A percentile compares a stretch with the other conserved stretches of the same genome.
Conservation (phyloP, 2,888 invertebrate genomes). For the Aleiodes alternator region DNA sequence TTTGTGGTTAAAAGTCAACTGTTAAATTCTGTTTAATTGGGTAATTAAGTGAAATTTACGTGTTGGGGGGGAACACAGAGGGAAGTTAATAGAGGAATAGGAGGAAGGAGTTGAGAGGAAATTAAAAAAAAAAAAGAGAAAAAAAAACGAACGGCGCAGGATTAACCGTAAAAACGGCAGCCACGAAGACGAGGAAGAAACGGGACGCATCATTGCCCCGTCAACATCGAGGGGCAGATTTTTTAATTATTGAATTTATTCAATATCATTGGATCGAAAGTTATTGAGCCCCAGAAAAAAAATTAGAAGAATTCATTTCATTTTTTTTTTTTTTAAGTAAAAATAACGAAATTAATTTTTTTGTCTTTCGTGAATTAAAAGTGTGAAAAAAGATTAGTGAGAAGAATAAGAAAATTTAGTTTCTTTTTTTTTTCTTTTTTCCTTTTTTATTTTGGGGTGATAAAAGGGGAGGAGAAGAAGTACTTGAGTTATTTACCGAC, state of each 20-base stretch:
- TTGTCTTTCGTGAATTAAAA: background rate
- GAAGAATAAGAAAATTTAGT: background rate
- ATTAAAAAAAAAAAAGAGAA: background rate
- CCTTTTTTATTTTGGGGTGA: background rate
- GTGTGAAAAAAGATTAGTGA: background rate
- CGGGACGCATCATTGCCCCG: conserved; percentile 37
- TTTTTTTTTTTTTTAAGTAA: background rate
- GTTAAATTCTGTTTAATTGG: no score
- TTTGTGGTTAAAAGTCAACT: no score
- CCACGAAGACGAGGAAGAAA: conserved; percentile 35
- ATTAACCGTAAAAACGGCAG: conserved; percentile 22
- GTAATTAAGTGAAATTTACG: no score
- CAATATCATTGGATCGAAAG: background rate
- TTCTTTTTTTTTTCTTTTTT: conserved; percentile 8
- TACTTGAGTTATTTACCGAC: conserved; percentile 34
- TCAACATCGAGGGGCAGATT: conserved; percentile 38
- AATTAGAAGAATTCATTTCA: background rate
- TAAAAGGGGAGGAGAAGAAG: no score
- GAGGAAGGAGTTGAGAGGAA: background rate
- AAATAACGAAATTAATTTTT: conserved; percentile 13
- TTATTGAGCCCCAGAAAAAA: background rate
- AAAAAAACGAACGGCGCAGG: conserved; percentile 18
- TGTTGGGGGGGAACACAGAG: no score
- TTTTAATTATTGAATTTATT: conserved; percentile 18
- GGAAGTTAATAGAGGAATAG: background rate